Evolutionary conservation across 2,888 invertebrate species (phyloP), one percentile per base, ranked within the genome.

Genomic region (Macrostomum cliftonense): DNA sequence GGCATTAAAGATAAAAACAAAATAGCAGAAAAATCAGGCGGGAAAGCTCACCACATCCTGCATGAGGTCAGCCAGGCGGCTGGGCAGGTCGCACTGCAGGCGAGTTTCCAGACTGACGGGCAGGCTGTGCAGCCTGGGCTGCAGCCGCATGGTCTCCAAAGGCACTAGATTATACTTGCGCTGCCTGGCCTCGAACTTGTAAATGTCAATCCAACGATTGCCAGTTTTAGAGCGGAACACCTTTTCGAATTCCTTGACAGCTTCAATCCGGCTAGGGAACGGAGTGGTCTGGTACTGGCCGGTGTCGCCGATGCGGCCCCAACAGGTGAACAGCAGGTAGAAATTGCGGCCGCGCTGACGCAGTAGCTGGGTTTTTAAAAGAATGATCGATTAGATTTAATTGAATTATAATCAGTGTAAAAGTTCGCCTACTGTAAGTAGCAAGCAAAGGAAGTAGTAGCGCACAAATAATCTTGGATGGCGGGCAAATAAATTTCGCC

Each of bases 211-310:
- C 73, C 73, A 74, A 19, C 59, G 61, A 54, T 75, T 74, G 49
- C 73, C 74, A 39, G 73, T 68, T 55, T 64, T 67, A 9, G 20
- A 43, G 36, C 44, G 45, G 60, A 72, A 75, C 43, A 75, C 66
- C 53, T 72, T 73, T 50, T 65, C 61, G 60, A 74, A 76, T 56
- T 74, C 74, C 54, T 73, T 72, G 7, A 65, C 61, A 1, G 68
- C 74, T 38, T 73, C 73, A 12, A 65, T 65, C 13, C 63, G 52
- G 2, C 60, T 62, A 13, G 62, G 60, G 56, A 68, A 73, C 2
- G 74, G 73, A 4, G 74, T 74, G 52, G 71, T 70, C 58, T 74
- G 74, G 54, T 60, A 70, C 56, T 71, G 70, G 2, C 74, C 74
- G 1, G 54, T 55, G 48, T 67, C 65, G 13, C 75, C 75, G 37